Evolutionary conservation across 2,113 vertebrate genomes (phyloP), one percentile per base, ranked within the genome.

Genomic region (Carlito syrichta): DNA sequence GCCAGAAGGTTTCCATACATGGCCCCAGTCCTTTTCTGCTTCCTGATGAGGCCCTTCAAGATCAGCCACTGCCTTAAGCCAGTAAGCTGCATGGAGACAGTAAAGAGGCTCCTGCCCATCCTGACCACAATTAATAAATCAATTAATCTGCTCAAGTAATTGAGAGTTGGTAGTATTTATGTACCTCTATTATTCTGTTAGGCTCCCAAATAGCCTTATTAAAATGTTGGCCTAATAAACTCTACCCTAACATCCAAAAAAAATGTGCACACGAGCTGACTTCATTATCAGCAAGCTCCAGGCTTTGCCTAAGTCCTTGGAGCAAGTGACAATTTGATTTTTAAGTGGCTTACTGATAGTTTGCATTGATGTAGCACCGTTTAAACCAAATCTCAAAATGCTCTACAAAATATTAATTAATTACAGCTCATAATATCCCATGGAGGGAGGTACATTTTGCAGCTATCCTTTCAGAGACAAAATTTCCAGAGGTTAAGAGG

Each of bases 271-370:
- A 17, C 32, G 45, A 58, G 20, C 25, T 2, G 20, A 50, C 69
- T 96, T 94, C 89, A 95, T 97, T 96, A 97, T 97, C 92, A 96
- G 93, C 77, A 84, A 89, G 91, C 86, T 45, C 23, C 97, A 97
- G 77, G 82, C 92, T 95, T 96, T 91, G 50, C 71, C 43, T 84
- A 86, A 86, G 17, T 95, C 86, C 60, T 91, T 14, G 2, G 30
- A 97, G 89, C 95, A 97, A 88, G 96, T 97, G 94, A 97, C 86
- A 94, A 7, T 95, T 91, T 96, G 78, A 88, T 40, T 83, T 84
- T 69, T 93, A 94, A 97, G 96, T 95, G 74, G n/a, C 88, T 96
- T 74, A 77, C 58, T 62, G 48, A 90, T 30, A 89, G 45, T 86
- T 52, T 69, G 93, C 93, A 78, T 78, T 96, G 96, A 96, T 97